Base-by-base conservation (phyloP, 2,113 vertebrate species). In the Etia nguti region DNA sequence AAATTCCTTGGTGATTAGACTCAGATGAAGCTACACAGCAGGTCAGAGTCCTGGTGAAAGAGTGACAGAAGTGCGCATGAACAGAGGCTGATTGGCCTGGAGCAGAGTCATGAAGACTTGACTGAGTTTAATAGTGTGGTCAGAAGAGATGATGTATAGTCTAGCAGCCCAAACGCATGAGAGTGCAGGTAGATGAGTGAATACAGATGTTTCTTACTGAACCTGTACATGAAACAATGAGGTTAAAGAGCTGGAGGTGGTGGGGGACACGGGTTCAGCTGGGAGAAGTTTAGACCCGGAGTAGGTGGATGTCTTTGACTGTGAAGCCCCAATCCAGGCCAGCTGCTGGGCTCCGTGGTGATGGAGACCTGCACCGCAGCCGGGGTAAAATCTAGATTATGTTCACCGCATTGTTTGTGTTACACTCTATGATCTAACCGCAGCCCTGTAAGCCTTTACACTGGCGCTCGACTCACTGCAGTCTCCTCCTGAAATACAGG, bases 21-120 rank as follows among this genome's bases (percentile, higher is more conserved):
- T 73, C 68, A 2, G 38, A 46, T 11, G 41, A 29, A 73, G 22
- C 41, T 73, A 0, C 22, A 18, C 41, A 10, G 22, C 13, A 73
- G 68, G 41, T 73, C 65, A 6, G 62, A 68, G 22, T 18, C 68
- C 2, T 6, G 4, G 8, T 46, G 41, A 26, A 26, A 2, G 68
- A 18, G 16, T 4, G 16, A 50, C 15, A 16, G 46, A 16, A 7
- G 46, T 7, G 46, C 46, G 12, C 41, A 43, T 12, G 41, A 12
- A 13, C 41, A 43, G 11, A 12, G 41, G 11, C 41, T 7, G n/a
- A 41, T 38, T 38, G 2, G 2, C 34, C 20, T 41, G 2, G 36
- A 43, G 36, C 65, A 43, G 60, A n/a, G 60, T 38, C 18, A 36
- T 4, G 31, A 38, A 0, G 31, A 36, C 18, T 0, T 4, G 1